Conservation (phyloP, 1,140 invertebrate species). For the Xylocopa sonorina region DNA sequence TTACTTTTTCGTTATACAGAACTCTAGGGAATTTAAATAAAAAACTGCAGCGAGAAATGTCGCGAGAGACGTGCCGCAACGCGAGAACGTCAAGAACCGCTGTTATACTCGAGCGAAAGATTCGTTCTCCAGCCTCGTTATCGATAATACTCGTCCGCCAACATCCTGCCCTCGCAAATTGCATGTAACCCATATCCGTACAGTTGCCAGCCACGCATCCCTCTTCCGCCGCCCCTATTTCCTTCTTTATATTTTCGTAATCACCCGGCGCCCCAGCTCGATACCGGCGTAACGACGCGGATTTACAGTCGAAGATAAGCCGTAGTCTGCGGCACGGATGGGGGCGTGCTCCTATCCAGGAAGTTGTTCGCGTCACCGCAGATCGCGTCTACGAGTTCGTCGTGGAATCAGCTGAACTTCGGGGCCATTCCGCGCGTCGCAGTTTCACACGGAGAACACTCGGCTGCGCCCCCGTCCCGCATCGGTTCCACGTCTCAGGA, state of each 20-base stretch:
- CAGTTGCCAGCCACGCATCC: neutral
- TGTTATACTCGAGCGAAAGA: neutral
- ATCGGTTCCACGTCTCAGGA: slow-evolving; percentile 52
- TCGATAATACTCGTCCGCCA: slow-evolving; percentile 20
- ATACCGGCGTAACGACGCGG: slow-evolving; percentile 51
- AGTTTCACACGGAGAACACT: slow-evolving; percentile 24
- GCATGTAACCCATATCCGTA: neutral
- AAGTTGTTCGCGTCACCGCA: slow-evolving; percentile 59
- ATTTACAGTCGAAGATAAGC: slow-evolving; percentile 62
- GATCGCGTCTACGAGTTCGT: slow-evolving; percentile 45
- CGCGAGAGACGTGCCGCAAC: too few relatives aligned
- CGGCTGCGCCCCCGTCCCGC: slow-evolving; percentile 14
- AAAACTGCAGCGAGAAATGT: too few relatives aligned
- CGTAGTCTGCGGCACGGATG: neutral
- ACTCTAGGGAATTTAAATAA: too few relatives aligned
- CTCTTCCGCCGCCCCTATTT: slow-evolving; percentile 1
- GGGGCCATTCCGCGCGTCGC: slow-evolving; percentile 30
- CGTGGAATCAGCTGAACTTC: slow-evolving; percentile 52
- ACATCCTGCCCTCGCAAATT: slow-evolving; percentile 10
- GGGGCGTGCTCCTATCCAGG: slow-evolving; percentile 31
- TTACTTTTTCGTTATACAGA: too few relatives aligned
- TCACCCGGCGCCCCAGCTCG: slow-evolving; percentile 4
- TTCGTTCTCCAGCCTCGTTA: slow-evolving; percentile 17
- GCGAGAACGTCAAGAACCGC: too few relatives aligned
- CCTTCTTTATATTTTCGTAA: slow-evolving; percentile 34